These are phyloP conservation scores for Schizopygopsis malacanthus DNA, from an alignment of 2,797 vertebrate genomes.

Conservation along the genomic window DNA sequence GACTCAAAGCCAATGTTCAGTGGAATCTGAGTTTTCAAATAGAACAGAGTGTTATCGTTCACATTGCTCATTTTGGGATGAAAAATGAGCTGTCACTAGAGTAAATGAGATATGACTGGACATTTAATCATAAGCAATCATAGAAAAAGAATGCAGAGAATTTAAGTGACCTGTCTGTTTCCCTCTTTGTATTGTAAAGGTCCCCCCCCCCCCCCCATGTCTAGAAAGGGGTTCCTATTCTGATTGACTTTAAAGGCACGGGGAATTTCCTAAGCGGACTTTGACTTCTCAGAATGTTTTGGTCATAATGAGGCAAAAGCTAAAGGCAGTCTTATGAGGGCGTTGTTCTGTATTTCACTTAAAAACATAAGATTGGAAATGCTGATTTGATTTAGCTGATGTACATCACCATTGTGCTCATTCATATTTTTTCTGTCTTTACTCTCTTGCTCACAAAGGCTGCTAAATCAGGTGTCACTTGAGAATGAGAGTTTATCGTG, in stretches of 20 bases:
- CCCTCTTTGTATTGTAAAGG: conserved; percentile 49
- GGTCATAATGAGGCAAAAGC: conserved; percentile 65
- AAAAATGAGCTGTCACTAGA: conserved; percentile 18
- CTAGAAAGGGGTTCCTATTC: conserved; percentile 66
- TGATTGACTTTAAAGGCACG: conserved; percentile 69
- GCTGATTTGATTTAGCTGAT: conserved; percentile 29
- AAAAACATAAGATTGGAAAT: conserved; percentile 56
- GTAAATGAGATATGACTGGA: conserved; percentile 12
- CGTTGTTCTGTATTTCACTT: conserved; percentile 61
- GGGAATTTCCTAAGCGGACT: background rate
- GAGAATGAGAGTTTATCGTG: background rate
- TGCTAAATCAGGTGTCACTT: background rate
- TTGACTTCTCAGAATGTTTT: conserved; percentile 53
- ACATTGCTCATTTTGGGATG: conserved; percentile 2
- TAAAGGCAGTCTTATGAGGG: conserved; percentile 62
- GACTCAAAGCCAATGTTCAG: background rate
- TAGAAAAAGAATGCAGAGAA: background rate
- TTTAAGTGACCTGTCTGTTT: background rate
- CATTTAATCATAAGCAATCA: conserved; percentile 3
- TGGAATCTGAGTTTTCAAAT: background rate
- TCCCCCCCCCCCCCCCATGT: background rate
- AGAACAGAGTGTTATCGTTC: conserved; percentile 26
- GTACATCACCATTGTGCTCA: background rate
- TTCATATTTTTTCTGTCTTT: background rate
- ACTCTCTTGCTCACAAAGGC: background rate